These are phyloP conservation scores for Enteromius radiatus DNA, from an alignment of 2,797 vertebrate genomes.

Conservation along the genomic window DNA sequence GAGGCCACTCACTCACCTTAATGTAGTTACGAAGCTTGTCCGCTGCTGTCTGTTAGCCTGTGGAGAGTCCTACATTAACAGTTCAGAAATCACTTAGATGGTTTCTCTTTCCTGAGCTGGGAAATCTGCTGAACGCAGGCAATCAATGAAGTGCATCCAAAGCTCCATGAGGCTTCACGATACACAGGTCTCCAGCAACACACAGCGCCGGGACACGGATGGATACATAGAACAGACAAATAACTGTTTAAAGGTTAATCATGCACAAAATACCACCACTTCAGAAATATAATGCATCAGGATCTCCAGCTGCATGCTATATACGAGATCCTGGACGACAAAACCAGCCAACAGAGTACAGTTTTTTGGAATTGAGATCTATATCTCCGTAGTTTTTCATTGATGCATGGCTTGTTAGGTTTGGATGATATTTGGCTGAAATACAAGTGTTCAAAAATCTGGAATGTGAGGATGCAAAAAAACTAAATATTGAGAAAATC, in stretches of 20 bases:
- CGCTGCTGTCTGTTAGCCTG: constrained; percentile 54
- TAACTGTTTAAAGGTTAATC: not conserved
- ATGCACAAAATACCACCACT: not conserved
- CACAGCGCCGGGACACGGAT: not conserved
- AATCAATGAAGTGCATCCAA: constrained; percentile 69
- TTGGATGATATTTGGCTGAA: not conserved
- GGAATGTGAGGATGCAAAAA: too few relatives aligned
- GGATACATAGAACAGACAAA: not conserved
- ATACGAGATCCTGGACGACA: too few relatives aligned
- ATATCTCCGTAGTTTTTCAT: too few relatives aligned
- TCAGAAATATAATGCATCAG: not conserved
- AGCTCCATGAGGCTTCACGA: constrained; percentile 61
- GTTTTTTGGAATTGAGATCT: too few relatives aligned
- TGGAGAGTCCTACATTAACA: constrained; percentile 60
- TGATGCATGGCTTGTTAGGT: too few relatives aligned
- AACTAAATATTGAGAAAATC: too few relatives aligned
- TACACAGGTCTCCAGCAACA: constrained; percentile 47
- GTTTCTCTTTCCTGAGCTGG: constrained; percentile 72
- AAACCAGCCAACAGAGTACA: too few relatives aligned
- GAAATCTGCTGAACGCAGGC: constrained; percentile 71
- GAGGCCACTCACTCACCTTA: constrained; percentile 27
- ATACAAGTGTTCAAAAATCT: too few relatives aligned
- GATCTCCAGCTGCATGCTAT: not conserved
- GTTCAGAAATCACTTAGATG: constrained; percentile 67
- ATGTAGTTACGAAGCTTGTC: constrained; percentile 60